These are phyloP conservation scores for Bacillus rossius DNA, from an alignment of 1,140 invertebrate species.

Conservation along the genomic window DNA sequence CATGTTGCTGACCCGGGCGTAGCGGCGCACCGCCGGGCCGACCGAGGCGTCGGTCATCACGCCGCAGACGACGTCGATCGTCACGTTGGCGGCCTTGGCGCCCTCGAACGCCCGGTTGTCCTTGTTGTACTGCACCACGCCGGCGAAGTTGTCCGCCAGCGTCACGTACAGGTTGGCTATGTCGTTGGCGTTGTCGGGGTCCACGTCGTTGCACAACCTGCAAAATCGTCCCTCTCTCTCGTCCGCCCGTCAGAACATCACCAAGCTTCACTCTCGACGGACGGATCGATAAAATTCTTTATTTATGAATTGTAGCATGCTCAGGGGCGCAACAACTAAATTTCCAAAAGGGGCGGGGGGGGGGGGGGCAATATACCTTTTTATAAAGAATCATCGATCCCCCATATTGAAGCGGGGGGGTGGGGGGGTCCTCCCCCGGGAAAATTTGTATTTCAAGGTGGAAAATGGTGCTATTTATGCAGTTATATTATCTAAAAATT, in stretches of 20 bases:
- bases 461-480: too few relatives aligned
- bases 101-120: constrained; percentile 74
- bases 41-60: constrained; percentile 60
- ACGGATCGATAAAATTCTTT: constrained; percentile 13
- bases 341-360: too few relatives aligned
- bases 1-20: constrained; percentile 67
- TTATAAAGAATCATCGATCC: too few relatives aligned
- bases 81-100: constrained; percentile 58
- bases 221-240: too few relatives aligned
- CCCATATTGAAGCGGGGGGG: too few relatives aligned
- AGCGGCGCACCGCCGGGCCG: constrained; percentile 57
- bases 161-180: constrained; percentile 73
- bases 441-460: too few relatives aligned
- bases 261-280: constrained; percentile 11
- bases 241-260: constrained; percentile 23
- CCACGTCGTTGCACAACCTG: constrained; percentile 72
- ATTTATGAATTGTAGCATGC: too few relatives aligned
- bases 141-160: constrained; percentile 78
- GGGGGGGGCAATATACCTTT: too few relatives aligned
- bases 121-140: constrained; percentile 91
- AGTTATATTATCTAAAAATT: too few relatives aligned
- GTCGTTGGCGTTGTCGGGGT: constrained; percentile 58
- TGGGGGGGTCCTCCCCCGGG: too few relatives aligned
- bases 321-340: too few relatives aligned
- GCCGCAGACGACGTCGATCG: constrained; percentile 72